Conservation (phyloP, 2,888 invertebrate species). For the Idaea straminata region DNA sequence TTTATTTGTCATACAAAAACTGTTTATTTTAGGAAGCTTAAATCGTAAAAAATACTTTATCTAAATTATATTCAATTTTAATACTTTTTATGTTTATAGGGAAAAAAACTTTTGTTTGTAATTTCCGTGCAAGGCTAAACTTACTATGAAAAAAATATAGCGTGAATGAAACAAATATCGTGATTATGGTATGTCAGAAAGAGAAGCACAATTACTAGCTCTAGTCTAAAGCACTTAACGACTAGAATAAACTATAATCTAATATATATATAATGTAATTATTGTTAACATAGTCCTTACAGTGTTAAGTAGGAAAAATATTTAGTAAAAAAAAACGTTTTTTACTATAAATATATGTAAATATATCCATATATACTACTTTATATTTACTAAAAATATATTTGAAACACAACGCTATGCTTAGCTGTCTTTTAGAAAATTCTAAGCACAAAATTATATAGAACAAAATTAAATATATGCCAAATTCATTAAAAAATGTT, state of each 20-base stretch:
- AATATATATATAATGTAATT: constrained; percentile 21
- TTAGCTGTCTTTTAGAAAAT: constrained; percentile 48
- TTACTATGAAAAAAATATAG: not conserved
- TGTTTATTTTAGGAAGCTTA: not conserved
- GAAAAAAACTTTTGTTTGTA: not conserved
- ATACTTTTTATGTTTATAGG: not conserved
- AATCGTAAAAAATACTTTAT: too few relatives aligned
- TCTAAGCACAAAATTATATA: constrained; percentile 8
- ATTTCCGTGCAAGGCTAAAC: not conserved
- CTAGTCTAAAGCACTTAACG: constrained; percentile 45
- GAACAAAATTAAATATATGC: not conserved
- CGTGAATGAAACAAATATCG: constrained; percentile 18
- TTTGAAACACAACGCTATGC: constrained; percentile 53
- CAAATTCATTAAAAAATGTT: constrained; percentile 32
- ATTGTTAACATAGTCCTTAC: constrained; percentile 31
- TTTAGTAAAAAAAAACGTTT: constrained; percentile 65
- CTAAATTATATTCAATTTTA: too few relatives aligned
- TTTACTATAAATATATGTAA: constrained; percentile 53
- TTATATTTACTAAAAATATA: constrained; percentile 22
- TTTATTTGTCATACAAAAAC: not conserved
- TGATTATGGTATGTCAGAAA: constrained; percentile 21
- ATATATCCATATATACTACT: constrained; percentile 30
- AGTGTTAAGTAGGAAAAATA: constrained; percentile 38
- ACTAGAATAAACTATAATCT: constrained; percentile 23
- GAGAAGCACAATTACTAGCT: constrained; percentile 42